A percentile compares a stretch with the other conserved stretches of the same genome.
Evolutionary conservation across 2,797 vertebrate genomes (phyloP).

Genomic region (Melanitta fusca): DNA sequence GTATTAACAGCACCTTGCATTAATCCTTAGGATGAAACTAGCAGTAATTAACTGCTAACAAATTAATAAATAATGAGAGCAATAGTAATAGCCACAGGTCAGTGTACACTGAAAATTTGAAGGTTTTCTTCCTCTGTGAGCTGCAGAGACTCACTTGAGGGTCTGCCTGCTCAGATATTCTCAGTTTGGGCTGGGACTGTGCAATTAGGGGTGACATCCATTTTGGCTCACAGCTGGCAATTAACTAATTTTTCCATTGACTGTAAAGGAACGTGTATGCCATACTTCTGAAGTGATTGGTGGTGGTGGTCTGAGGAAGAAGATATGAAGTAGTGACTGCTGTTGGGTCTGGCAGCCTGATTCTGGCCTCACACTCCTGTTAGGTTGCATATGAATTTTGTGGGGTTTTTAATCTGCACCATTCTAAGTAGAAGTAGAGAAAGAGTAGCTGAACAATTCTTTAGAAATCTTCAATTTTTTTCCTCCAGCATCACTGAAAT

Average conservation of each 20-base stretch:
- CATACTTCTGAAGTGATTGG: background rate
- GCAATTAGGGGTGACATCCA: background rate
- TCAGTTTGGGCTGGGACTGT: background rate
- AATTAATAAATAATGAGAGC: background rate
- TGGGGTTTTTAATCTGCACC: background rate
- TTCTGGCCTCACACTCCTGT: background rate
- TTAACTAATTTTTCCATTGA: background rate
- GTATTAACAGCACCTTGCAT: background rate
- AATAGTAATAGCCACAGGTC: background rate
- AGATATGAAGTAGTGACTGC: background rate
- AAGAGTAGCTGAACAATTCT: background rate
- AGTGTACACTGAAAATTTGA: background rate
- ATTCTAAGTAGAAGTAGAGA: background rate
- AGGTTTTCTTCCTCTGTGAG: background rate
- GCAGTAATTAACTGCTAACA: conserved; percentile 1
- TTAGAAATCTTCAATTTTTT: background rate
- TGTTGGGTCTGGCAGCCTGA: background rate
- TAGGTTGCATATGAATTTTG: accelerated
- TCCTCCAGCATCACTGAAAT: background rate
- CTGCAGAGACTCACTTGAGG: background rate
- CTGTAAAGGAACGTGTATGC: background rate
- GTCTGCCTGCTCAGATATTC: background rate
- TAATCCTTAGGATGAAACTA: background rate
- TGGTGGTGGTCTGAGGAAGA: background rate
- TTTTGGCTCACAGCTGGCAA: background rate